Conservation (phyloP, 2,888 invertebrate genomes). For the Eudasyphora cyanicolor region DNA sequence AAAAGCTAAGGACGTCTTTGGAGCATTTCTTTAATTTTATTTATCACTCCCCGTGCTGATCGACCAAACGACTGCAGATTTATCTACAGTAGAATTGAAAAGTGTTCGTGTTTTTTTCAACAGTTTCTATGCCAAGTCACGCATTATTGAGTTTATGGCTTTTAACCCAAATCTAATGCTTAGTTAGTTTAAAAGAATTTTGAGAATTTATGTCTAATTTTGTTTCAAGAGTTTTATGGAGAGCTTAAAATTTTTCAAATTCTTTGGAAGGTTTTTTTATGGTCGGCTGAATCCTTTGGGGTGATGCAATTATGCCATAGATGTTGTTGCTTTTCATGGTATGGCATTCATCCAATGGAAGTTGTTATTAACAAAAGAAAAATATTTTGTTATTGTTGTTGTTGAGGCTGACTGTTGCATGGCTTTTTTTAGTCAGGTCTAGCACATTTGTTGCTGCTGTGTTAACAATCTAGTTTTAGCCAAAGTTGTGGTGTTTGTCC, state of each 20-base stretch:
- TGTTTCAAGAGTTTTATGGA: not conserved
- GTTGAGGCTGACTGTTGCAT: too few relatives aligned
- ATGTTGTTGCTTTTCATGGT: not conserved
- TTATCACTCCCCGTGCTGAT: too few relatives aligned
- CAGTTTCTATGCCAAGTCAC: not conserved
- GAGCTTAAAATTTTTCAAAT: not conserved
- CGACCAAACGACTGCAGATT: too few relatives aligned
- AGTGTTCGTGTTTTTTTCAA: not conserved
- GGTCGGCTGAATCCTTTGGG: not conserved
- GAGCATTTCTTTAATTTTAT: too few relatives aligned
- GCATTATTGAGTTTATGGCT: not conserved
- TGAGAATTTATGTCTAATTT: not conserved
- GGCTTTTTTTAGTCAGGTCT: not conserved
- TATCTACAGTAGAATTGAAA: not conserved
- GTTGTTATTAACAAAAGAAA: not conserved
- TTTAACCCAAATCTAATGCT: conserved; percentile 1
- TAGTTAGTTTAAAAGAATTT: not conserved
- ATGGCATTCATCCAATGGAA: not conserved
- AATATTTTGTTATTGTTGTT: too few relatives aligned
- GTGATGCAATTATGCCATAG: not conserved
- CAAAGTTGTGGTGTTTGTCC: not conserved
- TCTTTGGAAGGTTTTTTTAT: not conserved
- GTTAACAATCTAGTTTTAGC: conserved; percentile 17
- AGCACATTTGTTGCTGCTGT: not conserved
- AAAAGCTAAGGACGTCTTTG: too few relatives aligned